Conservation (phyloP, 2,797 vertebrate genomes). For the Pipistrellus pipistrellus region DNA sequence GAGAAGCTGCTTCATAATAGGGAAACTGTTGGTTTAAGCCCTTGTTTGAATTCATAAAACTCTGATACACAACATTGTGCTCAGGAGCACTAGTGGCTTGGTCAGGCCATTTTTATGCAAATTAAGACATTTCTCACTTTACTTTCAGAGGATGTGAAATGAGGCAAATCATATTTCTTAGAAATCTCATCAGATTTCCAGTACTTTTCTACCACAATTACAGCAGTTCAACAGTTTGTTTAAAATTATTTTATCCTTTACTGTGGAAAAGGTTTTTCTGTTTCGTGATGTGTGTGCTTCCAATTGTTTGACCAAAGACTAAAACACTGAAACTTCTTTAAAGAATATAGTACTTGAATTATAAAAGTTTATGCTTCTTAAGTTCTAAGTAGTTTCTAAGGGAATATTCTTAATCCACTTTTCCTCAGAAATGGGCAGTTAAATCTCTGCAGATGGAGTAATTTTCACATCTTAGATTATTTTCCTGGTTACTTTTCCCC, state of each 20-base stretch:
- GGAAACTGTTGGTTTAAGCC: neutral
- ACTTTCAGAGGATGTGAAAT: constrained; percentile 66
- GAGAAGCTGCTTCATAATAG: neutral
- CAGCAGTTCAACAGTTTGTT: constrained; percentile 42
- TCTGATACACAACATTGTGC: neutral
- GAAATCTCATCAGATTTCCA: constrained; percentile 59
- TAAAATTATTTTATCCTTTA: constrained; percentile 66
- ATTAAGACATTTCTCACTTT: constrained; percentile 68
- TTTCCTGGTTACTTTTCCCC: neutral
- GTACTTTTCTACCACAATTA: constrained; percentile 27
- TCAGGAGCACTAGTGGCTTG: neutral
- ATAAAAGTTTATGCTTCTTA: constrained; percentile 45
- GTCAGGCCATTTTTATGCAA: constrained; percentile 60
- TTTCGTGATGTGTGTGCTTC: constrained; percentile 59
- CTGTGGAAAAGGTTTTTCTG: constrained; percentile 55
- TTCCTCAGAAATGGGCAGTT: constrained; percentile 35
- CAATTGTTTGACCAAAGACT: constrained; percentile 60
- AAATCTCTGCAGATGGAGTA: constrained; percentile 4
- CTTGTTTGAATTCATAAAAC: constrained; percentile 27
- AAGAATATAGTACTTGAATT: constrained; percentile 55
- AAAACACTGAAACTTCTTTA: constrained; percentile 31
- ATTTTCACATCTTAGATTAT: constrained; percentile 40
- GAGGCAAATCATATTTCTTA: constrained; percentile 58
- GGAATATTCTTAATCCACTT: constrained; percentile 45
- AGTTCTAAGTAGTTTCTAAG: constrained; percentile 71